Evolutionary conservation across 2,113 vertebrate species (phyloP).

Genomic region (Leptobrachium ailaonicum): DNA sequence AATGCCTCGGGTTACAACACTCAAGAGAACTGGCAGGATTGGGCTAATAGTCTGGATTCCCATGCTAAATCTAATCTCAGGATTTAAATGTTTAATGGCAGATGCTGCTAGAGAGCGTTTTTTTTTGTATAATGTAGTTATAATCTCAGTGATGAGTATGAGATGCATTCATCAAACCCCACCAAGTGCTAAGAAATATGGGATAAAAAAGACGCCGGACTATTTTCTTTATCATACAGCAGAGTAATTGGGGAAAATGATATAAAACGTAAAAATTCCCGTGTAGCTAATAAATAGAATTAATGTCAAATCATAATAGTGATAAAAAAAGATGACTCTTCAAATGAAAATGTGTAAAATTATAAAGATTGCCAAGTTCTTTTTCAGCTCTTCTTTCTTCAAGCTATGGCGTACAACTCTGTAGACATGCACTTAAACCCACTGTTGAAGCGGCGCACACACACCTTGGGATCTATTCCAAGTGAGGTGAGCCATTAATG

Average conservation of each 20-base stretch:
- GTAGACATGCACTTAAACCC: no score
- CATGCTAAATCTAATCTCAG: constrained; percentile 39
- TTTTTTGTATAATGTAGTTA: constrained; percentile 21
- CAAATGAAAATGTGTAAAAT: no score
- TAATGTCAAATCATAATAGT: no score
- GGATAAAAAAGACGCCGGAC: constrained; percentile 15
- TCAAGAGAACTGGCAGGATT: constrained; percentile 42
- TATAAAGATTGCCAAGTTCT: no score
- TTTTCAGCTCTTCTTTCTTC: no score
- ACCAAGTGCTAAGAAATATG: background rate
- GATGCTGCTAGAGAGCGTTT: constrained; percentile 29
- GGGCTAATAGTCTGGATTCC: constrained; percentile 38
- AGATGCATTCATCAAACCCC: constrained; percentile 16
- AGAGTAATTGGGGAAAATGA: background rate
- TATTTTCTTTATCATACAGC: background rate
- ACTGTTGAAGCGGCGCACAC: no score
- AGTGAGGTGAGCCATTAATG: no score
- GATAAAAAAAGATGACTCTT: no score
- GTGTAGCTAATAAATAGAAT: background rate
- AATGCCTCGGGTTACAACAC: constrained; percentile 45
- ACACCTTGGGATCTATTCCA: no score
- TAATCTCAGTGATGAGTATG: constrained; percentile 19
- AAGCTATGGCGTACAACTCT: no score
- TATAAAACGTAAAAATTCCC: background rate
- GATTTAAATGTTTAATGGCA: constrained; percentile 42